Evolutionary conservation across 2,888 invertebrate genomes (phyloP), one percentile per base, ranked within the genome.

Genomic region (Pristionchus fissidentatus): DNA sequence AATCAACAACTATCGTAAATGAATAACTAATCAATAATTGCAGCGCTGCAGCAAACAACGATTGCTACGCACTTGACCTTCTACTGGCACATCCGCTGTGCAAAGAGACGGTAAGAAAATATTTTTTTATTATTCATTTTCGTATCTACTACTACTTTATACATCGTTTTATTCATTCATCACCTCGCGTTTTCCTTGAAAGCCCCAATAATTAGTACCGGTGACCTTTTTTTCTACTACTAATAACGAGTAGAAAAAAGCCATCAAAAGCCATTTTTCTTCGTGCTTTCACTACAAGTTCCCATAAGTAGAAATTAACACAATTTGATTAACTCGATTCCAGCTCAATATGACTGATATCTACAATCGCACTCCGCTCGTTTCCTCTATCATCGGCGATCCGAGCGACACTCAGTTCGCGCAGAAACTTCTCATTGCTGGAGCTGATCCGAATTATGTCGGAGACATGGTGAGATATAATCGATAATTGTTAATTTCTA

Each of bases 401-500:
- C 32, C 70, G 7, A n/a, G 19, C n/a, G 41, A 73, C 19, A 73
- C 70, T 4, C 38, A 3, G 26, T 73, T 73, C 32, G 49, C 43
- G 22, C 77, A 32, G 5, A 29, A 32, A 49, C 77, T 77, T 29
- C 77, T 77, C 3, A 8, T 22, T 1, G 32, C 29, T 13, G 77
- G 77, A 46, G 77, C 77, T 29, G 77, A 77, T 77, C 77, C 77
- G 19, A 77, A 77, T 26, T 77, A 49, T 49, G n/a, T 10, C 5
- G 77, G 77, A 46, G 77, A 77, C 26, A 41, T 32, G 49, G 77
- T 77, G 1, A 29, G 52, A 35, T 29, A n/a, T 57, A 26, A 32
- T 62, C 10, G 3, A 13, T 29, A n/a, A n/a, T n/a, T n/a, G n/a
- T n/a, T n/a, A n/a, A n/a, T n/a, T n/a, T n/a, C n/a, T n/a, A n/a